Base-by-base conservation (phyloP, 2,113 vertebrate species). In the Megaptera novaeangliae region DNA sequence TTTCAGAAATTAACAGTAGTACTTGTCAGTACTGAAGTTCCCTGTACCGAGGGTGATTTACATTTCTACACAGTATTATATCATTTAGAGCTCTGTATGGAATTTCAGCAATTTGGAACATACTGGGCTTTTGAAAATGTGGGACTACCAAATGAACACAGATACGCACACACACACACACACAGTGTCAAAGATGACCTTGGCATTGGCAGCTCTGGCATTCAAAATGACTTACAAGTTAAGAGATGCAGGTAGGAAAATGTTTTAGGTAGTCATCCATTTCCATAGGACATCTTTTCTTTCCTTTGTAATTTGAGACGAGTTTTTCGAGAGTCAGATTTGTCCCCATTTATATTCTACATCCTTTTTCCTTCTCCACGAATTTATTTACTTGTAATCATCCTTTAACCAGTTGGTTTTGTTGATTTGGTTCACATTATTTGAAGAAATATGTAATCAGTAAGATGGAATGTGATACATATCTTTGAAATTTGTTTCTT, bases 401-500 rank as follows among this genome's bases (percentile, higher is more conserved):
- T 81, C 61, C 78, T 94, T 66, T 52, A 61, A 90, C 23, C 49
- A 21, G 5, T 55, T 14, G 57, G 14, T 15, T 91, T 92, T 95
- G 64, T 57, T n/a, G 25, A 78, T 59, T 41, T 69, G 39, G 41
- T 90, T 92, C 36, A 94, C 4, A 8, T 61, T 68, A 95, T 82
- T 96, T 31, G 89, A 66, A 96, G 25, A 88, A 92, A 80, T 80
- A 90, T 44, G 6, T 83, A 83, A 94, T 96, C 57, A 91, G 69
- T 94, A 69, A 49, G 25, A 75, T 93, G 15, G 8, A 69, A 68
- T 49, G n/a, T 18, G 27, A 27, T 91, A 57, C 23, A 80, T 13
- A 68, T 34, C 63, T 72, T 71, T 83, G 15, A 95, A 94, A 80
- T 74, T 92, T 72, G 1, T 77, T 92, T 94, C 31, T 66, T 71